Conservation (phyloP, 2,113 vertebrate genomes). For the Haplochromis vanheusdeni region DNA sequence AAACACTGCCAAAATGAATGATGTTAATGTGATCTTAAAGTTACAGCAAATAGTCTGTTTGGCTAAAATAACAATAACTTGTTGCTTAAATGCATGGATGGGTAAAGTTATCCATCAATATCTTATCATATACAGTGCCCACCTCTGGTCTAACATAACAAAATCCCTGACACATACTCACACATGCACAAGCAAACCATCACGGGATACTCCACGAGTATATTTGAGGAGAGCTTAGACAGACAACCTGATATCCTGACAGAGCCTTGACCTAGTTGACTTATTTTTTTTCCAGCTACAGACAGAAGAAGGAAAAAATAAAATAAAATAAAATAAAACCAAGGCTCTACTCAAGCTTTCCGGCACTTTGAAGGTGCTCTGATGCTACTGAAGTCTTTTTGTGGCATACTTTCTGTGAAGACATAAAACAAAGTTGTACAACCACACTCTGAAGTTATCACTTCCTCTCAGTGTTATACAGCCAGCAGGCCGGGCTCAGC, state of each 20-base stretch:
- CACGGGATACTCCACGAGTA: not conserved
- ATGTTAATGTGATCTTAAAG: not conserved
- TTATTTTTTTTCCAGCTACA: not conserved
- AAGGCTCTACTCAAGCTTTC: not conserved
- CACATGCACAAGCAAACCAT: not conserved
- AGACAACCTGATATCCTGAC: not conserved
- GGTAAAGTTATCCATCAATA: not conserved
- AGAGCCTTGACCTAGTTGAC: conserved; percentile 14
- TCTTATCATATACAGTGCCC: not conserved
- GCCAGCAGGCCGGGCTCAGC: not conserved
- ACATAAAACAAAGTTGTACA: conserved; percentile 47
- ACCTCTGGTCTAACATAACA: not conserved
- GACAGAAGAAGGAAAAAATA: not conserved
- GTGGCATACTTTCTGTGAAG: not conserved
- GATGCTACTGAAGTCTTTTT: conserved; percentile 29
- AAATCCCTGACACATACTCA: not conserved
- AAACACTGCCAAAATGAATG: not conserved
- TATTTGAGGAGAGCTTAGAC: not conserved
- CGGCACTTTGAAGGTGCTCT: conserved; percentile 42
- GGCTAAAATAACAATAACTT: not conserved
- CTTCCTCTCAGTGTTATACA: not conserved
- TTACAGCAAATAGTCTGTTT: not conserved
- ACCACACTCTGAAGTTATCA: conserved; percentile 24
- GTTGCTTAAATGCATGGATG: not conserved
- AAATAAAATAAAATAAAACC: not conserved